phyloP scores from a whole-genome alignment of 2,113 vertebrate species.

The Parotia lawesii region DNA sequence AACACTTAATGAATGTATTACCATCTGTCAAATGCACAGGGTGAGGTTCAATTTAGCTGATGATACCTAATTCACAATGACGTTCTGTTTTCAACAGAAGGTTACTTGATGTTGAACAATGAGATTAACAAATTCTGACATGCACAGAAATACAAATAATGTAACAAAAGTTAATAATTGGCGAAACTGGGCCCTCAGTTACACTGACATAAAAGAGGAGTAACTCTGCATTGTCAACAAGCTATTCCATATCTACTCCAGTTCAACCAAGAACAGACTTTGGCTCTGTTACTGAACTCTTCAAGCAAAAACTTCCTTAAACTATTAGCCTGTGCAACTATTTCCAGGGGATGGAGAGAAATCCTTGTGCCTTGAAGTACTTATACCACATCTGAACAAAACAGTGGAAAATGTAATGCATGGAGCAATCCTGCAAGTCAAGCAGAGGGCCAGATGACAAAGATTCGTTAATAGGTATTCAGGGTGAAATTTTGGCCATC shows the following conservation, averaged over 20 bases:
- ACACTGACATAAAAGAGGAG: constrained; percentile 21
- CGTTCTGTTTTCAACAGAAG: constrained; percentile 44
- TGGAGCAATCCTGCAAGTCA: not conserved
- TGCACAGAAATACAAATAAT: constrained; percentile 54
- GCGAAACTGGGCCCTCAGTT: not conserved
- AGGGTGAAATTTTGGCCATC: not conserved
- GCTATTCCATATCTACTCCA: constrained; percentile 33
- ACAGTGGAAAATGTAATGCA: constrained; percentile 16
- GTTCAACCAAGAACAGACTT: constrained; percentile 30
- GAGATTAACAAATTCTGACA: constrained; percentile 61
- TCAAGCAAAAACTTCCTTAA: constrained; percentile 47
- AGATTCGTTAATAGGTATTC: not conserved
- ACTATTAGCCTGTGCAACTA: constrained; percentile 1
- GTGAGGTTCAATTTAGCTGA: constrained; percentile 56
- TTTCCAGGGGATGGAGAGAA: constrained; percentile 31
- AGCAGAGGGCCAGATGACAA: not conserved
- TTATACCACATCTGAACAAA: not conserved
- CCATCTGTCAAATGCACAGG: constrained; percentile 56
- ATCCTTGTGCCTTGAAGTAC: constrained; percentile 20
- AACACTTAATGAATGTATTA: constrained; percentile 61
- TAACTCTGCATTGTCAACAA: constrained; percentile 24
- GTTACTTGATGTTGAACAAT: constrained; percentile 44
- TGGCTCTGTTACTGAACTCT: constrained; percentile 8
- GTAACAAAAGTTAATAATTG: constrained; percentile 43
- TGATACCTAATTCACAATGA: constrained; percentile 61